These are phyloP conservation scores for Megathymus violae DNA, from an alignment of 1,140 invertebrate species.

Conservation along the genomic window DNA sequence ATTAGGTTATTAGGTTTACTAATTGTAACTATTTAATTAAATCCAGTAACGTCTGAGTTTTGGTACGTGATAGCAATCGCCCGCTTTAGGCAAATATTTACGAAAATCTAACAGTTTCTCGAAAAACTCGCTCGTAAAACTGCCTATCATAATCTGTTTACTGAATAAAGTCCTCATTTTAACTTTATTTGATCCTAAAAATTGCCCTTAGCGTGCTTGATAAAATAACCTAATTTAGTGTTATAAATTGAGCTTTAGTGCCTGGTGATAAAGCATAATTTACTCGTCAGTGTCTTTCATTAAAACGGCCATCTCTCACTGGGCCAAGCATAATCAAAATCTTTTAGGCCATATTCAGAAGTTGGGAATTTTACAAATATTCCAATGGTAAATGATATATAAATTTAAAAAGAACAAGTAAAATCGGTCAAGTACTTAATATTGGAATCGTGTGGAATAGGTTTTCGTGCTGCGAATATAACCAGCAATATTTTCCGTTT, in stretches of 20 bases:
- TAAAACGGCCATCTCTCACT: slow-evolving; percentile 30
- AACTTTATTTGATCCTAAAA: slow-evolving; percentile 28
- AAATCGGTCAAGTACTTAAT: too few relatives aligned
- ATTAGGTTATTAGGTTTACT: too few relatives aligned
- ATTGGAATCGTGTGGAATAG: too few relatives aligned
- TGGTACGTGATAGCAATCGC: too few relatives aligned
- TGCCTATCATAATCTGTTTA: slow-evolving; percentile 33
- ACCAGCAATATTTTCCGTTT: too few relatives aligned
- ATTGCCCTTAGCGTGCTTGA: slow-evolving; percentile 25
- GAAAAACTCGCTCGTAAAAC: slow-evolving; percentile 23
- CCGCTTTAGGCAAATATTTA: too few relatives aligned
- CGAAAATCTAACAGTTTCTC: slow-evolving; percentile 3
- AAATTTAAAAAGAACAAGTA: too few relatives aligned
- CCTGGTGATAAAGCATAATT: slow-evolving; percentile 30
- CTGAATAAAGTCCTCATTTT: slow-evolving; percentile 25
- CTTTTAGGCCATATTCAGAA: slow-evolving; percentile 5
- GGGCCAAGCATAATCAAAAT: slow-evolving; percentile 29
- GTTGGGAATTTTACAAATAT: not conserved
- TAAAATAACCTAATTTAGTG: slow-evolving; percentile 17
- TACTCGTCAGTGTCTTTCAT: slow-evolving; percentile 21
- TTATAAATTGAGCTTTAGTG: slow-evolving; percentile 28
- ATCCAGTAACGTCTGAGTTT: too few relatives aligned
- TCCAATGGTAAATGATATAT: too few relatives aligned
- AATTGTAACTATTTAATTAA: too few relatives aligned
- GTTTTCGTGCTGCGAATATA: too few relatives aligned